Evolutionary conservation across 2,113 vertebrate genomes (phyloP).

Genomic region (Ceyx melanurus): DNA sequence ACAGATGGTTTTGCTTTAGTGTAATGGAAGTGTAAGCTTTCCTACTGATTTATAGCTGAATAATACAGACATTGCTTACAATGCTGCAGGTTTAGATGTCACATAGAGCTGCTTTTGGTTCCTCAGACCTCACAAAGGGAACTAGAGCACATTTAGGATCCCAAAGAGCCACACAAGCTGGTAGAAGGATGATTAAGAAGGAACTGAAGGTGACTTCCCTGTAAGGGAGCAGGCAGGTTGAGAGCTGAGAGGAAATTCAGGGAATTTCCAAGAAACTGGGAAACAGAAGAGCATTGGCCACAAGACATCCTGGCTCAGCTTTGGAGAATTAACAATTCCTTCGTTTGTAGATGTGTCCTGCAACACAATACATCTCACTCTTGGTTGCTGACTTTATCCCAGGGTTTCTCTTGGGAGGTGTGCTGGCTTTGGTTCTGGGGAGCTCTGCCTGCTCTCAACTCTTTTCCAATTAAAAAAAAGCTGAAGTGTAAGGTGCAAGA

Average conservation of each 20-base stretch:
- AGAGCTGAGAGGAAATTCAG: not conserved
- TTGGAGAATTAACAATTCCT: not conserved
- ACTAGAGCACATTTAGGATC: not conserved
- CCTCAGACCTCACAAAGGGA: not conserved
- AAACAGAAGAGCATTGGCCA: not conserved
- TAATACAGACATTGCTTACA: not conserved
- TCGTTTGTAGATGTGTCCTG: not conserved
- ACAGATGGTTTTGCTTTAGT: not conserved
- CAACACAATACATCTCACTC: not conserved
- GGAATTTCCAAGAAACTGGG: not conserved
- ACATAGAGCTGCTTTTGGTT: not conserved
- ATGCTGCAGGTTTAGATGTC: not conserved
- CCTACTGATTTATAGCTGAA: conserved; percentile 5
- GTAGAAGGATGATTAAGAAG: not conserved
- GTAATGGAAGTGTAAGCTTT: not conserved
- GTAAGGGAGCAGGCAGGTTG: not conserved
- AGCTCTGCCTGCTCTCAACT: not conserved
- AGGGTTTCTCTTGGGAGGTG: not conserved
- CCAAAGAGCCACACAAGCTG: not conserved
- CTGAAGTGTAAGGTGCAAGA: not conserved
- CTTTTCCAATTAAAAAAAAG: not conserved
- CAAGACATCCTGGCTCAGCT: not conserved
- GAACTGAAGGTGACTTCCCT: not conserved
- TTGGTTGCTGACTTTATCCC: not conserved
- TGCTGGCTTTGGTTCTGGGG: not conserved